Evolutionary conservation across 2,888 invertebrate genomes (phyloP).

Genomic region (Hylaea fasciaria): DNA sequence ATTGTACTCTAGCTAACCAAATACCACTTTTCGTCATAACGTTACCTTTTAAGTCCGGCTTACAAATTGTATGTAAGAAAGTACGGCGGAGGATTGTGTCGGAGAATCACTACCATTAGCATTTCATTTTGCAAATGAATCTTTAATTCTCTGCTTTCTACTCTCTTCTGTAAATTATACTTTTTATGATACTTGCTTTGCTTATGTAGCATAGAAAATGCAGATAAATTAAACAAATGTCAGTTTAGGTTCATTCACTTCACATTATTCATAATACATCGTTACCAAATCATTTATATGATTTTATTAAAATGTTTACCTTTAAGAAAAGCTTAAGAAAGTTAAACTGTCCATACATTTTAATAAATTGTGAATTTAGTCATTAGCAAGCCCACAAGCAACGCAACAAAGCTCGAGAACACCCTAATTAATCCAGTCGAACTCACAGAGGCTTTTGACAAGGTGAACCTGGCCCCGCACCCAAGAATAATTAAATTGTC

Average conservation of each 20-base stretch:
- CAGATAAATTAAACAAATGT: not conserved
- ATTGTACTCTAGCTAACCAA: too few species aligned
- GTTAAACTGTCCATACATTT: too few species aligned
- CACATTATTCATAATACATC: too few species aligned
- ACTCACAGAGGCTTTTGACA: conserved; percentile 76
- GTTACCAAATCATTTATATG: too few species aligned
- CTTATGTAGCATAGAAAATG: not conserved
- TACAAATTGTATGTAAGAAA: conserved; percentile 59
- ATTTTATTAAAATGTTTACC: too few species aligned
- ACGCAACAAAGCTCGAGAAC: conserved; percentile 34
- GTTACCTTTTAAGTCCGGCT: conserved; percentile 62
- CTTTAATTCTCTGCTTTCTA: conserved; percentile 71
- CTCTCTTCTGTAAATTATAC: conserved; percentile 44
- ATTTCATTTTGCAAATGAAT: conserved; percentile 82
- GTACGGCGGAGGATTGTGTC: conserved; percentile 70
- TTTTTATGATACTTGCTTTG: conserved; percentile 10
- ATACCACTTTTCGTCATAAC: conserved; percentile 51
- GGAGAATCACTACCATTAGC: conserved; percentile 74
- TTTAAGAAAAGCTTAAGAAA: too few species aligned
- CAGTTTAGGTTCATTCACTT: too few species aligned
- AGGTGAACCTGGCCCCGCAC: conserved; percentile 71
- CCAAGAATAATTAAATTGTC: conserved; percentile 81
- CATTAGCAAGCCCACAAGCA: conserved; percentile 39
- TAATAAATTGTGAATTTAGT: conserved; percentile 18
- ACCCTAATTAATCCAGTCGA: conserved; percentile 62